Evolutionary conservation across 2,888 invertebrate genomes (phyloP).

Genomic region (Helicoverpa assulta): DNA sequence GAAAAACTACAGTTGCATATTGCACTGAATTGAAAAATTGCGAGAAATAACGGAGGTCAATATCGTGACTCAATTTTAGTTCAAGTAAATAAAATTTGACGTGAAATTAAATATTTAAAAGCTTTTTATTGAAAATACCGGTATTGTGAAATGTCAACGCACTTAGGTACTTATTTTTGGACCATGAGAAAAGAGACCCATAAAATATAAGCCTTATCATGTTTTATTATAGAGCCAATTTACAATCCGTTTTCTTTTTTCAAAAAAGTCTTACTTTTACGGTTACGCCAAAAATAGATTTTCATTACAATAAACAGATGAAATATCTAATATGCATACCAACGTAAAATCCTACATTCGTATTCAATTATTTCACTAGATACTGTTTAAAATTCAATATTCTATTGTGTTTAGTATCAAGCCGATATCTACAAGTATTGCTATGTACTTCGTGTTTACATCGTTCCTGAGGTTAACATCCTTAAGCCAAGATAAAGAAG

Average conservation of each 20-base stretch:
- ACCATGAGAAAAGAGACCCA: background rate
- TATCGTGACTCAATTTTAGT: slow-evolving; percentile 24
- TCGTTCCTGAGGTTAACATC: slow-evolving; percentile 43
- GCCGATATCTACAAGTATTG: slow-evolving; percentile 28
- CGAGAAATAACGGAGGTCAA: slow-evolving; percentile 21
- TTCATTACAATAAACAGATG: too few species aligned
- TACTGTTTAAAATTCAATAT: slow-evolving; percentile 38
- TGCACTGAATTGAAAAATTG: slow-evolving; percentile 7
- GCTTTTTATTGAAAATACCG: slow-evolving; percentile 1
- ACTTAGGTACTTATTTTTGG: background rate
- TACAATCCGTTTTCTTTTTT: too few species aligned
- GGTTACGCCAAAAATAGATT: too few species aligned
- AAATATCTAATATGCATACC: too few species aligned
- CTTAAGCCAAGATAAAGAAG: slow-evolving; percentile 48
- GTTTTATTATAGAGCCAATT: background rate
- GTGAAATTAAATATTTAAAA: slow-evolving; percentile 17
- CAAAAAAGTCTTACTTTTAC: too few species aligned
- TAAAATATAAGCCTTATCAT: background rate
- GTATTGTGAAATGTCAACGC: slow-evolving; percentile 4
- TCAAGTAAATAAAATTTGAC: slow-evolving; percentile 16
- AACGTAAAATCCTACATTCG: slow-evolving; percentile 5
- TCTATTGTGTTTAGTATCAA: slow-evolving; percentile 43
- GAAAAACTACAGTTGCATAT: slow-evolving; percentile 11
- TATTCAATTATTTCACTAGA: slow-evolving; percentile 13
- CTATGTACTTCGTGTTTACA: slow-evolving; percentile 35